Conservation (phyloP, 2,888 invertebrate genomes). For the Serrognathus titanus region DNA sequence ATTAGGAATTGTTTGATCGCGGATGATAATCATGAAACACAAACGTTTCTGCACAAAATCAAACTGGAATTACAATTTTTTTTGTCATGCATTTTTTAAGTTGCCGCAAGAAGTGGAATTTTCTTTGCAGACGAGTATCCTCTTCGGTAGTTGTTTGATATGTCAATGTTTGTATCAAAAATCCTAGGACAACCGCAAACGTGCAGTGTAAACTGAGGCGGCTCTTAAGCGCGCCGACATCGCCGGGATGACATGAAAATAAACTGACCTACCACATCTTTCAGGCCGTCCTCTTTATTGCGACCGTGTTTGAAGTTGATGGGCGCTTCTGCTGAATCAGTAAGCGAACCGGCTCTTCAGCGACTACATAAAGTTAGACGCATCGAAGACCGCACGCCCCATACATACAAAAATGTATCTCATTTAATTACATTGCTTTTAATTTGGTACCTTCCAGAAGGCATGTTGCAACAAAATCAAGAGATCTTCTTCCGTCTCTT, state of each 20-base stretch:
- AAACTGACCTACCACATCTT: conserved; percentile 14
- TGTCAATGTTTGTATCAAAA: conserved; percentile 16
- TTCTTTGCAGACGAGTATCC: conserved; percentile 3
- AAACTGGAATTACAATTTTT: too few species aligned
- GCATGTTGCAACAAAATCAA: too few species aligned
- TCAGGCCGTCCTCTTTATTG: conserved; percentile 4
- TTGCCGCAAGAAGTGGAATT: too few species aligned
- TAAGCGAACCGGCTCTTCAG: background rate
- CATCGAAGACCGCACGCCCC: too few species aligned
- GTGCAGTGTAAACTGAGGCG: conserved; percentile 17
- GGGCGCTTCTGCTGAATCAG: background rate
- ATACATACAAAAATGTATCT: too few species aligned
- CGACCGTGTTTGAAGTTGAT: conserved; percentile 2
- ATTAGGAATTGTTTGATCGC: background rate
- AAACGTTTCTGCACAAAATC: too few species aligned
- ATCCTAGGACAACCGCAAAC: conserved; percentile 14
- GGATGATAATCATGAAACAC: too few species aligned
- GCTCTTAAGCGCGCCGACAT: conserved; percentile 13
- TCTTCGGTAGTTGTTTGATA: conserved; percentile 17
- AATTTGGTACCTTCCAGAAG: too few species aligned
- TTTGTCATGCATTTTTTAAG: too few species aligned
- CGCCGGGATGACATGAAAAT: conserved; percentile 13
- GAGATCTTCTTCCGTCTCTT: too few species aligned
- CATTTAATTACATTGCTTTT: too few species aligned
- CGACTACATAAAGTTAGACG: too few species aligned